Percentiles rank a stretch among this genome's conserved stretches.
Evolutionary conservation across 1,140 invertebrate genomes (phyloP).

Genomic region (Wiebesia pumilae): DNA sequence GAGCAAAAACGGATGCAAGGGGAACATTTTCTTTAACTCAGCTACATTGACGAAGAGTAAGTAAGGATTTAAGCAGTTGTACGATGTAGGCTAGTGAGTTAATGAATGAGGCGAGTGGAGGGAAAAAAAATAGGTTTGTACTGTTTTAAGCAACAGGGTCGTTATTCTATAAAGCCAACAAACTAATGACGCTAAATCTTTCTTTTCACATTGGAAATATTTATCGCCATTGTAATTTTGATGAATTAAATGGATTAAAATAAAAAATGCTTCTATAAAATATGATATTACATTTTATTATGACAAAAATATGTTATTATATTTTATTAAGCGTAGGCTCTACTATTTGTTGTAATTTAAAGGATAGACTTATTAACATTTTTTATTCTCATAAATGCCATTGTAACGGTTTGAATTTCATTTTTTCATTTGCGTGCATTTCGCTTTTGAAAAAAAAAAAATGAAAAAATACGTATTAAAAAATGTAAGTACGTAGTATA

Average conservation of each 20-base stretch:
- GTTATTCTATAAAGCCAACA: neutral
- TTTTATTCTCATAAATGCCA: no score
- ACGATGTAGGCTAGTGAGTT: constrained; percentile 34
- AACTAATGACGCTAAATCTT: neutral
- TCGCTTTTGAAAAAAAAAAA: no score
- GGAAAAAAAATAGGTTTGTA: constrained; percentile 41
- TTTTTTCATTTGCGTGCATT: no score
- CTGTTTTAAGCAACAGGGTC: constrained; percentile 33
- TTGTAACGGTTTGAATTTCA: no score
- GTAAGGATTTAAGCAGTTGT: constrained; percentile 23
- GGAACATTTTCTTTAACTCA: constrained; percentile 10
- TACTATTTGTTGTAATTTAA: no score
- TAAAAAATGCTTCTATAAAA: no score
- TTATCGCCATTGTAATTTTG: neutral
- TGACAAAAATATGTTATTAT: no score
- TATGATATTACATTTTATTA: no score
- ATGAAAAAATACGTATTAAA: no score
- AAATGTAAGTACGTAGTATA: no score
- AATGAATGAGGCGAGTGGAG: constrained; percentile 37
- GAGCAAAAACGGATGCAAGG: neutral
- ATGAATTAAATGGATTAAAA: neutral
- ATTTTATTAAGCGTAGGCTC: no score
- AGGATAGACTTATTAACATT: no score
- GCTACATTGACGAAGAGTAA: constrained; percentile 4
- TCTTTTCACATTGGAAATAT: constrained; percentile 6